phyloP scores from a whole-genome alignment of 2,888 invertebrate species.

The Tachina lurida region DNA sequence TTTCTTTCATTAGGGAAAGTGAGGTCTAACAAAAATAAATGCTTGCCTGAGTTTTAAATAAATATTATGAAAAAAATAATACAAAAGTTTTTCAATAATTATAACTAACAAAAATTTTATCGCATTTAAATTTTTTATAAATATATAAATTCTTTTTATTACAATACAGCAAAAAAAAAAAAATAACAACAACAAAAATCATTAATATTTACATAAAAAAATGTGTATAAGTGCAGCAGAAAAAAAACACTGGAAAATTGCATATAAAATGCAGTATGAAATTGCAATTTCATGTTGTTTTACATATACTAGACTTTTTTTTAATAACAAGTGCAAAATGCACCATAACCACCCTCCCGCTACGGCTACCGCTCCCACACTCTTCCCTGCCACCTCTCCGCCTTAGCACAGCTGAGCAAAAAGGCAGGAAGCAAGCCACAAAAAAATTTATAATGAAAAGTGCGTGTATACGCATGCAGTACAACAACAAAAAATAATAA shows the following conservation, averaged over 20 bases:
- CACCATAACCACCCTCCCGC: not conserved
- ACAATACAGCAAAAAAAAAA: slow-evolving; percentile 17
- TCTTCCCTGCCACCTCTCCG: not conserved
- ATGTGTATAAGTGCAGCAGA: not conserved
- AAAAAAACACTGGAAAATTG: slow-evolving; percentile 21
- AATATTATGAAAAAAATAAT: slow-evolving; percentile 6
- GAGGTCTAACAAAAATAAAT: slow-evolving; percentile 4
- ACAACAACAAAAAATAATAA: slow-evolving; percentile 25
- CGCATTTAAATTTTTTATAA: slow-evolving; percentile 17
- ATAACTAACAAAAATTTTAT: slow-evolving; percentile 6
- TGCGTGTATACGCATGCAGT: slow-evolving; percentile 64
- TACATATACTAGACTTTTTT: slow-evolving; percentile 60
- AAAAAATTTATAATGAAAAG: slow-evolving; percentile 42
- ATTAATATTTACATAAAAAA: slow-evolving; percentile 33
- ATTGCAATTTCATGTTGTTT: slow-evolving; percentile 62
- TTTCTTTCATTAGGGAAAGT: not conserved
- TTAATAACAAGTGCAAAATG: slow-evolving; percentile 31
- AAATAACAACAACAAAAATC: slow-evolving; percentile 23
- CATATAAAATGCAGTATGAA: slow-evolving; percentile 50
- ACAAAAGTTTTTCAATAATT: slow-evolving; percentile 43
- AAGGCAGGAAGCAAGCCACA: slow-evolving; percentile 20
- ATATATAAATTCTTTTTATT: slow-evolving; percentile 7
- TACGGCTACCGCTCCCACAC: not conserved
- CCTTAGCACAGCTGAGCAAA: not conserved
- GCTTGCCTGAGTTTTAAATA: slow-evolving; percentile 12